Evolutionary conservation across 2,888 invertebrate genomes (phyloP).

Genomic region (Ametastegia equiseti): DNA sequence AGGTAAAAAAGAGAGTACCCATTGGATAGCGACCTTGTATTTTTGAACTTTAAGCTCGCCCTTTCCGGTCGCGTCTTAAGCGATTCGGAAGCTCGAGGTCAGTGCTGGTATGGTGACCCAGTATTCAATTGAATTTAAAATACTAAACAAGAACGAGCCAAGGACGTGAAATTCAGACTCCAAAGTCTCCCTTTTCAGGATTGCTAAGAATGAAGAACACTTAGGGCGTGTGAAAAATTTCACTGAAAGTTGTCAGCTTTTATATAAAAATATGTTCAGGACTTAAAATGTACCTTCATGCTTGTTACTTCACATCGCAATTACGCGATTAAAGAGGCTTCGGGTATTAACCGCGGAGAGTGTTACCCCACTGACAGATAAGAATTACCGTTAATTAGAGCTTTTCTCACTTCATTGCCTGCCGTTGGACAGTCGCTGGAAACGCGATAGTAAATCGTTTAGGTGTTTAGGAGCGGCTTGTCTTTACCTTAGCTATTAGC

Average conservation of each 20-base stretch:
- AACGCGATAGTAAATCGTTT: constrained; percentile 14
- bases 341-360: neutral
- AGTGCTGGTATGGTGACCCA: neutral
- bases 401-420: constrained; percentile 6
- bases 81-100: neutral
- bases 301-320: neutral
- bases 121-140: neutral
- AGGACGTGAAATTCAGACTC: neutral
- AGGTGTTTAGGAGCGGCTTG: neutral
- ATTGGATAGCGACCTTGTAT: constrained; percentile 34
- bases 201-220: neutral
- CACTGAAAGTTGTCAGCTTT: neutral
- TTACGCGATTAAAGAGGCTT: neutral
- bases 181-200: neutral
- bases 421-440: neutral
- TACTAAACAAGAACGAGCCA: neutral
- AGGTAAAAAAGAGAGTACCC: neutral
- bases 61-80: constrained; percentile 5
- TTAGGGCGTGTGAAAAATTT: neutral
- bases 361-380: constrained; percentile 4
- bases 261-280: neutral
- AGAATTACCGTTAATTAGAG: constrained; percentile 15
- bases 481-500: neutral
- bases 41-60: constrained; percentile 39
- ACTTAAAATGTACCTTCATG: neutral